Conservation (phyloP, 2,888 invertebrate genomes). For the Conchocele bisecta region DNA sequence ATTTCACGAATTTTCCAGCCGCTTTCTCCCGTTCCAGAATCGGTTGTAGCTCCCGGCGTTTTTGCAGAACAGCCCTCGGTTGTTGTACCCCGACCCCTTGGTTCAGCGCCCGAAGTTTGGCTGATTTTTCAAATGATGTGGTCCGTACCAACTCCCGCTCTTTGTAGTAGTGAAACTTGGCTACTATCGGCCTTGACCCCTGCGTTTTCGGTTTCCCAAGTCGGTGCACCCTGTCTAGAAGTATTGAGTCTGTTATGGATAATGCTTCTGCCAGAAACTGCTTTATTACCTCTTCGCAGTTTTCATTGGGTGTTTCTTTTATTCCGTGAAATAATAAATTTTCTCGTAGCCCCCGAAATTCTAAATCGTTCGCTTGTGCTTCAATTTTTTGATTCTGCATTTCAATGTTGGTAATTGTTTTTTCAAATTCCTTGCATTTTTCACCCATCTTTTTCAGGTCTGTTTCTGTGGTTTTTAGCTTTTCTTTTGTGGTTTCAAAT, state of each 20-base stretch:
- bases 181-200: slow-evolving; percentile 3
- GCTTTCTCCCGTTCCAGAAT: not conserved
- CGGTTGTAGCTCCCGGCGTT: not conserved
- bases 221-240: not conserved
- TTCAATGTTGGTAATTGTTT: not conserved
- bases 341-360: slow-evolving; percentile 4
- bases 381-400: not conserved
- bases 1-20: not conserved
- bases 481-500: slow-evolving; percentile 1
- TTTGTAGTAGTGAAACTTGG: slow-evolving; percentile 1
- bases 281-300: slow-evolving; percentile 1
- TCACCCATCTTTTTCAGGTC: not conserved
- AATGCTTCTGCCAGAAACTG: not conserved
- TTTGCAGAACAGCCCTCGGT: not conserved
- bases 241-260: not conserved
- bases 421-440: slow-evolving; percentile 7
- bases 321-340: slow-evolving; percentile 9
- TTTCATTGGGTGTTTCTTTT: not conserved
- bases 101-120: not conserved
- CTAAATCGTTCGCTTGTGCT: not conserved
- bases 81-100: slow-evolving; percentile 13
- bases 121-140: not conserved
- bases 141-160: slow-evolving; percentile 6
- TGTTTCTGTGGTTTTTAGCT: not conserved
- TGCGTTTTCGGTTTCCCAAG: not conserved